Evolutionary conservation across 2,113 vertebrate genomes (phyloP).

Genomic region (Colinus virginianus): DNA sequence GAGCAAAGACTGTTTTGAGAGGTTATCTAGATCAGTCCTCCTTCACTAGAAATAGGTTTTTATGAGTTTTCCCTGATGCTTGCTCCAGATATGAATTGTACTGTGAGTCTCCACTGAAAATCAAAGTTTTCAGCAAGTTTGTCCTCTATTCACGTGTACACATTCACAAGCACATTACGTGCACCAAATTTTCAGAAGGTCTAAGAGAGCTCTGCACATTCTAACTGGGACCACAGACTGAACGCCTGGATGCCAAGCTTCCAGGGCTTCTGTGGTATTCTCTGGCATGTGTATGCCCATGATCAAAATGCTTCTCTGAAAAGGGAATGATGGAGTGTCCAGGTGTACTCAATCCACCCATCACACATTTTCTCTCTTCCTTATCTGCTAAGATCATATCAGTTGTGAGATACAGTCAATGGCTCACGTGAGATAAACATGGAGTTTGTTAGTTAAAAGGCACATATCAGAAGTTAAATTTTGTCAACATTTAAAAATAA

Average conservation of each 20-base stretch:
- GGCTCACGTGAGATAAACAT: background rate
- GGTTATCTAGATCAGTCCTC: rapidly evolving
- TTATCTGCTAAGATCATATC: background rate
- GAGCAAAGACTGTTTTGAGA: background rate
- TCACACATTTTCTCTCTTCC: background rate
- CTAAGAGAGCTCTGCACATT: background rate
- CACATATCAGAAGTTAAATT: background rate
- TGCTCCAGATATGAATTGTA: background rate
- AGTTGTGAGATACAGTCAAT: background rate
- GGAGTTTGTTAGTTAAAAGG: background rate
- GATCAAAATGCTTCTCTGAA: background rate
- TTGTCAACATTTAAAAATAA: background rate
- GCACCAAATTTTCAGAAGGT: background rate
- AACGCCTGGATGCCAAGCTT: background rate
- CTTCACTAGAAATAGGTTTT: background rate
- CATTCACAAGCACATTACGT: rapidly evolving
- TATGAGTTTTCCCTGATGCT: background rate
- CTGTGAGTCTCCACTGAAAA: background rate
- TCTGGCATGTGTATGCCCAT: background rate
- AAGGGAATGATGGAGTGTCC: background rate
- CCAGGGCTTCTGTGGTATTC: background rate
- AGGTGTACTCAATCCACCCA: rapidly evolving
- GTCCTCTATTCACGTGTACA: background rate
- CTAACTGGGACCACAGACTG: background rate
- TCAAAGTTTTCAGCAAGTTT: background rate